These are phyloP conservation scores for Hypercompe scribonia DNA, from an alignment of 2,888 invertebrate genomes.

Conservation along the genomic window DNA sequence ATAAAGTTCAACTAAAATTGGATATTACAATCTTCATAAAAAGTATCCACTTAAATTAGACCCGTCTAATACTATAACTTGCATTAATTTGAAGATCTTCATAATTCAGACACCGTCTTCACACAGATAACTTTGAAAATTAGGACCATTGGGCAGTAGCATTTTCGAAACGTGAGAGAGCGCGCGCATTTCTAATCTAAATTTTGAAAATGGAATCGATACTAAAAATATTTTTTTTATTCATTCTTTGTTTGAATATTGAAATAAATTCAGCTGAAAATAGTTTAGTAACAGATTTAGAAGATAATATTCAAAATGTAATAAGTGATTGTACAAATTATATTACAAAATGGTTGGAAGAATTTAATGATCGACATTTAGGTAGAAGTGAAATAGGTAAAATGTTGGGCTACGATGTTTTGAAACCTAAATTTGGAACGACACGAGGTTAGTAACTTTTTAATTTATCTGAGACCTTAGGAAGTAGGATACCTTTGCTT, in stretches of 20 bases:
- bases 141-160: conserved; percentile 51
- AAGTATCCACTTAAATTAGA: background rate
- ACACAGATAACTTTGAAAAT: conserved; percentile 20
- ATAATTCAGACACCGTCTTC: background rate
- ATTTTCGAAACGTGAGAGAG: conserved; percentile 47
- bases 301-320: conserved; percentile 60
- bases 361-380: conserved; percentile 71
- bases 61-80: background rate
- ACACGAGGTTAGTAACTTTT: conserved; percentile 59
- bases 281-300: conserved; percentile 48
- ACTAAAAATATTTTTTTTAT: conserved; percentile 28
- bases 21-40: background rate
- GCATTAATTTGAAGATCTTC: background rate
- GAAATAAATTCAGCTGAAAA: conserved; percentile 26
- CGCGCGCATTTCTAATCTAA: conserved; percentile 56
- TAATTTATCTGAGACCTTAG: background rate
- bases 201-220: conserved; percentile 48
- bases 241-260: conserved; percentile 32
- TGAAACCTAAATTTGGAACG: conserved; percentile 62
- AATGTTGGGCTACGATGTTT: conserved; percentile 66
- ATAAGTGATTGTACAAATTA: conserved; percentile 56
- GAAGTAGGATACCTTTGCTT: background rate
- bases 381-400: conserved; percentile 68
- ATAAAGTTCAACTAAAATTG: background rate
- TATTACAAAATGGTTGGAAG: conserved; percentile 61